Evolutionary conservation across 2,113 vertebrate genomes (phyloP).

Genomic region (Microtus montanus): DNA sequence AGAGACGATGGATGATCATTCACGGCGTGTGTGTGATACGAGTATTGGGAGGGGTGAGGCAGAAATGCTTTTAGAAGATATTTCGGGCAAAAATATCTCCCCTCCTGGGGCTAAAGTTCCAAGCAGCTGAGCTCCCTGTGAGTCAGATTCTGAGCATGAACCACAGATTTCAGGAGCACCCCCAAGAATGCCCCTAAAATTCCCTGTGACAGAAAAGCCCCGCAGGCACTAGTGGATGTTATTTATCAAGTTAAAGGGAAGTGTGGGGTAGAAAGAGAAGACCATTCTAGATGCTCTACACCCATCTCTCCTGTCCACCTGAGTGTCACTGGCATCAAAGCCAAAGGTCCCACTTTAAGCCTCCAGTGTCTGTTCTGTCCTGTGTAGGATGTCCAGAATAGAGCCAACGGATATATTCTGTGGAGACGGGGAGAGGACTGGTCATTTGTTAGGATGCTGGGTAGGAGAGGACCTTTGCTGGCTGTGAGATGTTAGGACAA

Average conservation of each 20-base stretch:
- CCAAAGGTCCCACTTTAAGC: no score
- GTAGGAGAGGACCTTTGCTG: neutral
- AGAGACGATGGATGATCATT: neutral
- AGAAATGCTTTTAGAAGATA: neutral
- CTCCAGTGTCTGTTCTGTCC: neutral
- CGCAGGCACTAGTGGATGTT: neutral
- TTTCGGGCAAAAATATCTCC: neutral
- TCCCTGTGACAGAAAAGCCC: neutral
- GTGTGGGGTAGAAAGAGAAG: neutral
- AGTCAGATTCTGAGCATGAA: neutral
- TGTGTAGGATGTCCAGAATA: neutral
- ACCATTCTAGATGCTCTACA: neutral
- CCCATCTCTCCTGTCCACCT: neutral
- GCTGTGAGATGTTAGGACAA: neutral
- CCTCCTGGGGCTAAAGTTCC: neutral
- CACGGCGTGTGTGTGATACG: neutral
- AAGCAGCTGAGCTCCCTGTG: neutral
- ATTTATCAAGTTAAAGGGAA: neutral
- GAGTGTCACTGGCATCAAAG: neutral
- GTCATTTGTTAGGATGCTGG: neutral
- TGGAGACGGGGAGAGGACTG: neutral
- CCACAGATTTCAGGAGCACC: neutral
- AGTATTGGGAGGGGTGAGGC: accelerated
- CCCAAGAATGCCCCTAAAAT: neutral
- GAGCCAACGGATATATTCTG: neutral